These are phyloP conservation scores for Callipepla squamata DNA, from an alignment of 2,113 vertebrate species.

Conservation along the genomic window DNA sequence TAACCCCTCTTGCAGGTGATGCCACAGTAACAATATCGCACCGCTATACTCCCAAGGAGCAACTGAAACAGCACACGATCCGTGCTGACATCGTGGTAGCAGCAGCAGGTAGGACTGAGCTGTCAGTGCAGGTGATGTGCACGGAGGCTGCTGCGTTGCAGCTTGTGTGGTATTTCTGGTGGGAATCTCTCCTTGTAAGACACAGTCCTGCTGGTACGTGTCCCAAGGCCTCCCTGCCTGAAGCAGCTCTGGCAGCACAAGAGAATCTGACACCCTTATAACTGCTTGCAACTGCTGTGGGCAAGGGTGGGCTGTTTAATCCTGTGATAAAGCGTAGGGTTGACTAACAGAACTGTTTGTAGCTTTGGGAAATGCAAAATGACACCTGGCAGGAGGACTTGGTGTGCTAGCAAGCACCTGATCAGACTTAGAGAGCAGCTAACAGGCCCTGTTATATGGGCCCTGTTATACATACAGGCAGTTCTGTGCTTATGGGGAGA, in stretches of 20 bases:
- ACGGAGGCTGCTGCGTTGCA: fast-evolving
- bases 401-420: background rate
- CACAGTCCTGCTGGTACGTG: fast-evolving
- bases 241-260: background rate
- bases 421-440: fast-evolving
- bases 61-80: slow-evolving; percentile 91
- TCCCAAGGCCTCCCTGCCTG: background rate
- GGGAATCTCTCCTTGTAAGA: background rate
- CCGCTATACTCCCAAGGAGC: slow-evolving; percentile 95
- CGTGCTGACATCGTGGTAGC: slow-evolving; percentile 93
- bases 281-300: background rate
- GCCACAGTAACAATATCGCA: slow-evolving; percentile 97
- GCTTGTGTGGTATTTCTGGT: fast-evolving
- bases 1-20: slow-evolving; percentile 79
- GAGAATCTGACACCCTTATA: fast-evolving
- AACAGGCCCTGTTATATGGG: no score
- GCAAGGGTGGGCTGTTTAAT: background rate
- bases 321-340: background rate
- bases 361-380: background rate
- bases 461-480: fast-evolving
- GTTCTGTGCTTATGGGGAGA: background rate
- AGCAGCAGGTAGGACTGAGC: slow-evolving; percentile 85
- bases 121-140: fast-evolving
- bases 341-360: background rate
- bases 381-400: background rate